Base-by-base conservation (phyloP, 1,140 invertebrate species). In the Lasioglossum baleicum region DNA sequence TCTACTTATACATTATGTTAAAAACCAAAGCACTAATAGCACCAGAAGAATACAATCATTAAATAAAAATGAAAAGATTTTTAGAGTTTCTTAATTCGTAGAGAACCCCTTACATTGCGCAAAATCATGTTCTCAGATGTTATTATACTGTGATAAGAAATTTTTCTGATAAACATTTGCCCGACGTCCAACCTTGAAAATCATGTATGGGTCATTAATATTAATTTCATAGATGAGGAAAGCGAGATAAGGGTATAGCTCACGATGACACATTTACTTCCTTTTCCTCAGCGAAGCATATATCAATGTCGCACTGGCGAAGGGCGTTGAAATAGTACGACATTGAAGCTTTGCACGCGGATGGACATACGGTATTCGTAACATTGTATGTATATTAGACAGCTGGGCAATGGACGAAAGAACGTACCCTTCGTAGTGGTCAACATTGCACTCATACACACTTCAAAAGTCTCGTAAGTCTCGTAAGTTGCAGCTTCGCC, bases 361-460 rank as follows among this genome's bases (percentile, higher is more conserved):
- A 87, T 73, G 82, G 84, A 88, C 89, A 88, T 90, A 90, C 87
- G 88, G 85, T 75, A 83, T 74, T 83, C 85, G 87, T 87, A 82
- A 91, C 89, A 91, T 91, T 91, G 90, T 91, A 91, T 91, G 90
- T 87, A 91, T 91, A 91, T 90, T 77, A 79, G 86, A 90, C 90
- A 91, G 90, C 88, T 91, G 90, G 90, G 82, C 83, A 83, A 89
- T 85, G 80, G 82, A 42, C 82, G 77, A 85, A 58, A 63, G 73
- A 76, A 88, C 81, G 75, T 83, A 40, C 56, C 81, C 71, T 72
- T 83, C 78, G 61, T 60, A 66, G 70, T 80, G 60, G 74, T 53
- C 31, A 78, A 42, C 64, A 63, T 64, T 77, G 75, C 69, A 53
- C 71, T 75, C 31, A 60, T 65, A 77, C 31, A 61, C 60, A 81